Evolutionary conservation across 2,797 vertebrate genomes (phyloP), one percentile per base, ranked within the genome.

Genomic region (Pipistrellus kuhlii): DNA sequence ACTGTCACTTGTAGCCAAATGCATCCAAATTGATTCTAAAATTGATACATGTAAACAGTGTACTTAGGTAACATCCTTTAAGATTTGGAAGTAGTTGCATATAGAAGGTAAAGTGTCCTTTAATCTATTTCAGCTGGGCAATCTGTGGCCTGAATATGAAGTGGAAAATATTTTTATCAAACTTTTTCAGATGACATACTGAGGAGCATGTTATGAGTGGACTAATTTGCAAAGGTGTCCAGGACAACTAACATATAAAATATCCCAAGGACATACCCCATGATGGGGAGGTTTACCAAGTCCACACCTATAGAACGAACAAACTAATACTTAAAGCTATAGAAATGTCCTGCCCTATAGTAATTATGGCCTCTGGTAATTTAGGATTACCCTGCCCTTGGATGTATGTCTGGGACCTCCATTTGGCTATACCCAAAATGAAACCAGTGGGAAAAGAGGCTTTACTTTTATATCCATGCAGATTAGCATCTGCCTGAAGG

Each of bases 261-360:
- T 14, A 80, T 12, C 18, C 17, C 6, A 23, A 48, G 3, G 9
- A n/a, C 53, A 62, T 14, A 51, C 25, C 59, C 59, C 75, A 1
- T 3, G 30, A 2, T 20, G 38, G 8, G 6, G 2, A 46, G 13
- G 9, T 25, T 66, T 57, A 10, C 17, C 27, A 23, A 6, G 11
- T 13, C 8, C 32, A 8, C 2, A 4, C 23, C 59, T 62, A 20
- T 64, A 87, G 59, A n/a, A 55, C 35, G 44, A 12, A 2, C 6
- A 27, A 30, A 30, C 8, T 0, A 3, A 32, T 8, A 10, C 8
- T 27, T 51, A 48, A 6, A 15, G 8, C 14, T 27, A 1, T 10
- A 11, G 38, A 23, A 75, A 12, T 20, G 3, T 64, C 13, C 32
- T 14, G 10, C 23, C 72, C 3, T 35, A 2, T 8, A 38, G 35